A percentile compares a stretch with the other conserved stretches of the same genome.
These are phyloP conservation scores for Synanthedon vespiformis DNA, from an alignment of 2,888 invertebrate genomes.

Conservation along the genomic window DNA sequence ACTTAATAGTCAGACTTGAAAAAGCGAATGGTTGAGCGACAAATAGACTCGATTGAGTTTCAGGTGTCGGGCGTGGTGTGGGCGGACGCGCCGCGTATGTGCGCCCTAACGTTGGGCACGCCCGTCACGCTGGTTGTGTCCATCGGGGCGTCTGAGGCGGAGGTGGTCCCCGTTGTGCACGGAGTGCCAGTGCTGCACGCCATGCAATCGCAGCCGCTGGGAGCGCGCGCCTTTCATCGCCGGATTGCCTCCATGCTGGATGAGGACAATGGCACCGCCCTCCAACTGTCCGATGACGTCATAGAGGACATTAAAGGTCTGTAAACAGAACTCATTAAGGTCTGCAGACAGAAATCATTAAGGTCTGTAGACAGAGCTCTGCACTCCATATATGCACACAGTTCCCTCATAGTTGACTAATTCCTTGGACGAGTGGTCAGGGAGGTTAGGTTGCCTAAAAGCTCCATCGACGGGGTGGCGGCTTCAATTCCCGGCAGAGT, in stretches of 20 bases:
- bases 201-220: slow-evolving; percentile 85
- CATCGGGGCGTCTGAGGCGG: slow-evolving; percentile 88
- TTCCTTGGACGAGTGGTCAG: no score
- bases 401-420: no score
- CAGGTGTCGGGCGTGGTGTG: slow-evolving; percentile 82
- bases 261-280: slow-evolving; percentile 45
- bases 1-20: no score
- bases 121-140: slow-evolving; percentile 84
- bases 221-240: slow-evolving; percentile 77
- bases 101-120: slow-evolving; percentile 85
- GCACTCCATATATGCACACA: no score
- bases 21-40: no score
- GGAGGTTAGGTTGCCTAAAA: no score
- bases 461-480: no score
- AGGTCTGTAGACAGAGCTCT: no score
- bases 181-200: slow-evolving; percentile 88
- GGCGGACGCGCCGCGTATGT: slow-evolving; percentile 87
- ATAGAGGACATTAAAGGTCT: slow-evolving; percentile 82
- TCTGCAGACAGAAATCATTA: no score
- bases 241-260: slow-evolving; percentile 67
- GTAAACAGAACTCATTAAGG: background rate
- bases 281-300: slow-evolving; percentile 64
- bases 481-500: no score
- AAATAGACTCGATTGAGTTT: no score
- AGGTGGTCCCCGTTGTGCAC: slow-evolving; percentile 77